Evolutionary conservation across 92 coral and sea anemone genomes (phyloP).

Genomic region (Montipora capitata): DNA sequence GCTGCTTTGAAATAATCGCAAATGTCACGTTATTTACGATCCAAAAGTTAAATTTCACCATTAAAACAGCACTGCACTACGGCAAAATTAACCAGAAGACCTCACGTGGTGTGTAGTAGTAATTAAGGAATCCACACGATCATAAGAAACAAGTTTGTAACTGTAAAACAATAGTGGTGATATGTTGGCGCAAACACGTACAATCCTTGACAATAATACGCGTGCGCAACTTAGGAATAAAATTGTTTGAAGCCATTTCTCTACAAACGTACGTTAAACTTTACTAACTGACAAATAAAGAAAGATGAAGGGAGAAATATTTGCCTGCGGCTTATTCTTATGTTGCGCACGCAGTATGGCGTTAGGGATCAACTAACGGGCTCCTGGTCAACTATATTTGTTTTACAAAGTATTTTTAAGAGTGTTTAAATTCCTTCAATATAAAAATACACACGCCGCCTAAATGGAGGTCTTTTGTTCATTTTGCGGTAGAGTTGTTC

Average conservation of each 20-base stretch:
- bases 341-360: too few relatives aligned
- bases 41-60: too few relatives aligned
- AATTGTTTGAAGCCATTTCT: constrained; percentile 37
- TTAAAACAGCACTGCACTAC: neutral
- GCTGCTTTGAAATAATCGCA: too few relatives aligned
- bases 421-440: too few relatives aligned
- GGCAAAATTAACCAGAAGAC: constrained; percentile 38
- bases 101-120: constrained; percentile 34
- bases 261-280: constrained; percentile 27
- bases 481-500: too few relatives aligned
- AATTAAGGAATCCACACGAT: constrained; percentile 30
- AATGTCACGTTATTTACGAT: too few relatives aligned
- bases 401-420: too few relatives aligned
- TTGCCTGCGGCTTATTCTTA: neutral
- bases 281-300: neutral
- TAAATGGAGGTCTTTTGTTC: too few relatives aligned
- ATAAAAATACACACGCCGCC: too few relatives aligned
- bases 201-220: constrained; percentile 24
- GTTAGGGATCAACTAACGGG: too few relatives aligned
- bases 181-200: constrained; percentile 27
- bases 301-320: constrained; percentile 3
- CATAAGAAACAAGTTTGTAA: constrained; percentile 38
- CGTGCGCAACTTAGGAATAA: constrained; percentile 1
- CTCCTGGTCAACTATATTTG: too few relatives aligned
- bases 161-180: neutral